phyloP scores from a whole-genome alignment of 2,888 invertebrate species.

The Napeogenes sylphis region DNA sequence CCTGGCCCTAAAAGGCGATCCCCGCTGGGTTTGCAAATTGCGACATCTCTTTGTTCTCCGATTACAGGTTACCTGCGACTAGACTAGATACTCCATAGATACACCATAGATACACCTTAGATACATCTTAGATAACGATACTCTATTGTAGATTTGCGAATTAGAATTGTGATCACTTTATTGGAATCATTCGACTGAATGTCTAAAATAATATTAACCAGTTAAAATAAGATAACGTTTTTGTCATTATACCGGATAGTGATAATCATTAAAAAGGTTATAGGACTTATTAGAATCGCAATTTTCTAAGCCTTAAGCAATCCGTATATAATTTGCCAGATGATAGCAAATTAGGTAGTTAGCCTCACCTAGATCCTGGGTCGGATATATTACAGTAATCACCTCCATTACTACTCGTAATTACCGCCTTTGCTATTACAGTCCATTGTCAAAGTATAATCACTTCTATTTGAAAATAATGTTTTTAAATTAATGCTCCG shows the following conservation, averaged over 20 bases:
- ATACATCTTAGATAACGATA: conserved; percentile 17
- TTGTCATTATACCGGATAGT: conserved; percentile 13
- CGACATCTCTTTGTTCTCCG: conserved; percentile 68
- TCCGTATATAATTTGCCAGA: conserved; percentile 28
- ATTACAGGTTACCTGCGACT: conserved; percentile 35
- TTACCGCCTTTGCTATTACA: conserved; percentile 25
- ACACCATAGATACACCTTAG: conserved; percentile 22
- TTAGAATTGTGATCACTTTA: conserved; percentile 12
- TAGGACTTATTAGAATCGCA: conserved; percentile 25
- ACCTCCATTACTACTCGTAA: conserved; percentile 36
- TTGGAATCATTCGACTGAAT: conserved; percentile 15
- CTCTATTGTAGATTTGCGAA: conserved; percentile 5
- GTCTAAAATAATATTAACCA: not conserved
- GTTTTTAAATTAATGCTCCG: conserved; percentile 11
- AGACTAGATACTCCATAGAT: conserved; percentile 8
- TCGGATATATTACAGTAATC: conserved; percentile 42
- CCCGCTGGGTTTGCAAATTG: conserved; percentile 72
- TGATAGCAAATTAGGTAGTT: conserved; percentile 27
- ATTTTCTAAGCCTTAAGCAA: conserved; percentile 25
- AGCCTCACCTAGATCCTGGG: conserved; percentile 26
- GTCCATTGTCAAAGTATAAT: conserved; percentile 23
- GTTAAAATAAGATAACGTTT: conserved; percentile 6
- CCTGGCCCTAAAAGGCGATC: conserved; percentile 52
- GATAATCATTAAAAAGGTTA: conserved; percentile 24
- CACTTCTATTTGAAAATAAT: conserved; percentile 19